These are phyloP conservation scores for Cyclargus thomasi DNA, from an alignment of 1,140 invertebrate genomes.

Conservation along the genomic window DNA sequence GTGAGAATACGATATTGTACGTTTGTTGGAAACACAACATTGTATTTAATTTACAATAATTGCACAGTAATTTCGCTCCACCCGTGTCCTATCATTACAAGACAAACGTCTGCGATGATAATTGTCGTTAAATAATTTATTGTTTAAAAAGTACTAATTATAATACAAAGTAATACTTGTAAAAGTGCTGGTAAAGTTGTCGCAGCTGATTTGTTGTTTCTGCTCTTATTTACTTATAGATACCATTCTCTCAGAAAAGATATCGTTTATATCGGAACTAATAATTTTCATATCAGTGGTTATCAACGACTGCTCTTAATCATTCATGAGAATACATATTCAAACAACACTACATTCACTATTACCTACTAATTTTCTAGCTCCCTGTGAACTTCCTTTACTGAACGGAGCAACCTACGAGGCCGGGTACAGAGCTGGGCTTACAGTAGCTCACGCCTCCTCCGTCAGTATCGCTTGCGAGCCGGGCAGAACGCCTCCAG, in stretches of 20 bases:
- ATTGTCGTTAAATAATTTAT: neutral
- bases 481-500: slow-evolving; percentile 73
- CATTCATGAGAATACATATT: neutral
- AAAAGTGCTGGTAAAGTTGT: neutral
- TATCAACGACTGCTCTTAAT: no score
- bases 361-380: slow-evolving; percentile 47
- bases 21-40: neutral
- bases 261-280: no score
- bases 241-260: no score
- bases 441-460: slow-evolving; percentile 86
- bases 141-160: neutral
- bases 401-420: slow-evolving; percentile 84
- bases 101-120: neutral
- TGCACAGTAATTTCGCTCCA: neutral
- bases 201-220: neutral
- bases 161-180: neutral
- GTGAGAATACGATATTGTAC: neutral
- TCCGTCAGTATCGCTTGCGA: slow-evolving; percentile 82
- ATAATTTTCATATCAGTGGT: no score
- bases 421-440: slow-evolving; percentile 83
- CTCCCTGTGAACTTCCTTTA: slow-evolving; percentile 84
- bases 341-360: neutral
- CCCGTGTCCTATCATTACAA: neutral
- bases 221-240: neutral
- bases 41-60: slow-evolving; percentile 1